A percentile compares a stretch with the other conserved stretches of the same genome.
Conservation (phyloP, 2,797 vertebrate species). For the Gallinago stenura region DNA sequence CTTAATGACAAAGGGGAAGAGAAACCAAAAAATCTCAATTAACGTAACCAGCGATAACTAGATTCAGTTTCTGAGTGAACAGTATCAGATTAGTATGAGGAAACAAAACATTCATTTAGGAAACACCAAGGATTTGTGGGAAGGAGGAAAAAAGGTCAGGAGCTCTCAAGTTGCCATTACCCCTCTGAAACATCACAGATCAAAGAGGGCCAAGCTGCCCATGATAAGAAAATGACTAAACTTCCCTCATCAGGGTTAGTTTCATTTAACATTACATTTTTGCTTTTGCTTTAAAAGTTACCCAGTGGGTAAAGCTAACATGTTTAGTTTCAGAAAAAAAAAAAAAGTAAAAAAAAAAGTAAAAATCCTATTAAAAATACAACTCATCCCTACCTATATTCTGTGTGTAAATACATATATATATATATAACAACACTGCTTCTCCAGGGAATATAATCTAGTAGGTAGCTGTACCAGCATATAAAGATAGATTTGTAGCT, state of each 20-base stretch:
- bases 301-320: not conserved
- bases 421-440: not conserved
- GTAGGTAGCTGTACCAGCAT: not conserved
- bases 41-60: constrained; percentile 23
- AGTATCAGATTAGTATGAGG: not conserved
- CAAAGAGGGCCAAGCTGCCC: not conserved
- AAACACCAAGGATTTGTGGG: not conserved
- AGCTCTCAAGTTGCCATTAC: not conserved
- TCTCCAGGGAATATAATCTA: not conserved
- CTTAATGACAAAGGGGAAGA: constrained; percentile 58
- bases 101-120: not conserved
- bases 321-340: not conserved
- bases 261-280: not conserved
- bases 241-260: not conserved
- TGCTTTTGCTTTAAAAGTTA: not conserved
- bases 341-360: not conserved
- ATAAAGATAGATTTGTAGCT: not conserved
- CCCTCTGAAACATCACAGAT: not conserved
- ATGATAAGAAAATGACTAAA: not conserved
- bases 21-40: constrained; percentile 59
- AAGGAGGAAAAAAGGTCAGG: not conserved
- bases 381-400: not conserved
- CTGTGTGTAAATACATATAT: fast-evolving
- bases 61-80: constrained; percentile 45
- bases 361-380: not conserved